Conservation (phyloP, 2,113 vertebrate species). For the Daubentonia madagascariensis region DNA sequence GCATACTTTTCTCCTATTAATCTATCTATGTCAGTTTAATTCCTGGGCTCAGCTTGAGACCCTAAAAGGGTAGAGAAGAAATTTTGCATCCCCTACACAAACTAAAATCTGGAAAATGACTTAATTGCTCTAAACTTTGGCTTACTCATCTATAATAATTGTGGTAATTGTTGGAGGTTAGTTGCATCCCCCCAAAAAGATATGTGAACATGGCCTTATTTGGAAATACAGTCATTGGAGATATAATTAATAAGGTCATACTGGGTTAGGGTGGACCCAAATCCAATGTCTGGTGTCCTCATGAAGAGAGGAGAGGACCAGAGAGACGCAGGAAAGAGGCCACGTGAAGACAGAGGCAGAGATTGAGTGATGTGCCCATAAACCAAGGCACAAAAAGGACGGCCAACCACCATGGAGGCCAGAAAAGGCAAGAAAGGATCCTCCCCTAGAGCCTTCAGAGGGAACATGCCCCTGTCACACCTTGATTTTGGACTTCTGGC, state of each 20-base stretch:
- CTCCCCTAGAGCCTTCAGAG: neutral
- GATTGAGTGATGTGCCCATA: neutral
- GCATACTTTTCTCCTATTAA: neutral
- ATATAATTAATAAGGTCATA: neutral
- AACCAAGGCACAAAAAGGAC: neutral
- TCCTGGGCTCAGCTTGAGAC: neutral
- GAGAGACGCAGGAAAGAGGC: neutral
- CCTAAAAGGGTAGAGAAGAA: neutral
- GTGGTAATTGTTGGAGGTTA: neutral
- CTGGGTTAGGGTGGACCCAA: too few species aligned
- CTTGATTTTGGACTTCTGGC: neutral
- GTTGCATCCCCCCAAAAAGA: neutral
- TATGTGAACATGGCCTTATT: neutral
- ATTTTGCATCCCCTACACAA: neutral
- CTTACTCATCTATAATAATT: neutral
- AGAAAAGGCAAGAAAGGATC: neutral
- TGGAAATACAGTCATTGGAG: neutral
- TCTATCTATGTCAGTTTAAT: neutral
- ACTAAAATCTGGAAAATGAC: neutral
- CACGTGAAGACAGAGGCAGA: neutral
- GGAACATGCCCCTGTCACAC: rapidly evolving
- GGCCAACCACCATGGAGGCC: neutral
- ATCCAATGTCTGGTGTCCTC: neutral
- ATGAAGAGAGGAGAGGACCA: neutral
- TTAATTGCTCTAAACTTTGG: neutral